phyloP scores from a whole-genome alignment of 1,140 invertebrate species.

The Trichonephila clavipes region DNA sequence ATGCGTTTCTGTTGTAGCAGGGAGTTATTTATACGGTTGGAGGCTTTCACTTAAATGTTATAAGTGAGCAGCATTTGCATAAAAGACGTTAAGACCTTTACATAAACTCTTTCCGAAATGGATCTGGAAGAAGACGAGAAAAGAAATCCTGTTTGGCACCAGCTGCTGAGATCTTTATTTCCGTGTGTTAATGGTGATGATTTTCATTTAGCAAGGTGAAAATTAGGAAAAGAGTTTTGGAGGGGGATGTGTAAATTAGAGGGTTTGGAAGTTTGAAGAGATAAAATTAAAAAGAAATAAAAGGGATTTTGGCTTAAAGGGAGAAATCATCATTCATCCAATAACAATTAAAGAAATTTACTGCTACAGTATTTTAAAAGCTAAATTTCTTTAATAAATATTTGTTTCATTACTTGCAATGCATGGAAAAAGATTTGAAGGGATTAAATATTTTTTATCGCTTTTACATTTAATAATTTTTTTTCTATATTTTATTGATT shows the following conservation, averaged over 20 bases:
- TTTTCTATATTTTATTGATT: too few relatives aligned
- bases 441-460: too few relatives aligned
- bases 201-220: conserved; percentile 69
- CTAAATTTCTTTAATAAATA: not conserved
- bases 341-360: conserved; percentile 11
- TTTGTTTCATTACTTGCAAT: not conserved
- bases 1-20: conserved; percentile 58
- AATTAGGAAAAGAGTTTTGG: conserved; percentile 42
- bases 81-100: conserved; percentile 71
- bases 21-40: conserved; percentile 57
- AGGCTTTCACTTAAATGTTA: conserved; percentile 65
- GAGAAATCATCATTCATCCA: not conserved
- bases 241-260: conserved; percentile 52
- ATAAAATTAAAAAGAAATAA: conserved; percentile 47
- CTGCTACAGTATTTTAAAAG: not conserved
- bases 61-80: conserved; percentile 70
- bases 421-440: too few relatives aligned
- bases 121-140: conserved; percentile 19
- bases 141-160: conserved; percentile 23
- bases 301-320: not conserved
- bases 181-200: conserved; percentile 66
- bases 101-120: conserved; percentile 56
- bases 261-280: conserved; percentile 7
- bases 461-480: too few relatives aligned
- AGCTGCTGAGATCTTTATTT: conserved; percentile 63